A percentile compares a stretch with the other conserved stretches of the same genome.
phyloP scores from a whole-genome alignment of 2,888 invertebrate species.

The Eupithecia pulchellata region DNA sequence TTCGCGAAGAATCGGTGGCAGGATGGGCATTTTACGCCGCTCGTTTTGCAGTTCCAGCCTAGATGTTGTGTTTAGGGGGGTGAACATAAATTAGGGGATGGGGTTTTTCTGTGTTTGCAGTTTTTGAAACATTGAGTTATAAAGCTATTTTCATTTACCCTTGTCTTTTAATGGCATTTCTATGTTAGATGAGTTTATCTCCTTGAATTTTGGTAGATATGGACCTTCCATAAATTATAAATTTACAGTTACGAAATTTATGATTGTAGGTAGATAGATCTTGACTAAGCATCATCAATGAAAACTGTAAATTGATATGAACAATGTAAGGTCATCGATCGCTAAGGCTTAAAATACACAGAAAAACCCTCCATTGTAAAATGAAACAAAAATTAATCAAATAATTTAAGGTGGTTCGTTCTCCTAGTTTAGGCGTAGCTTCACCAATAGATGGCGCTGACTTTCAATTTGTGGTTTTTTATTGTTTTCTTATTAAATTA shows the following conservation, averaged over 20 bases:
- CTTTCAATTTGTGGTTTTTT: too few species aligned
- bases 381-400: too few species aligned
- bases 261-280: neutral
- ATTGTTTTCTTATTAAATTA: too few species aligned
- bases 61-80: conserved; percentile 13
- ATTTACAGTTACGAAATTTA: neutral
- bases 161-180: neutral
- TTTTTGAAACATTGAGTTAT: neutral
- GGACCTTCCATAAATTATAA: neutral
- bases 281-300: neutral
- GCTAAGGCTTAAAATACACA: neutral
- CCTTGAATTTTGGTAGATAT: neutral
- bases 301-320: neutral
- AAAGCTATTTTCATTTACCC: neutral
- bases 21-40: conserved; percentile 87
- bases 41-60: conserved; percentile 81
- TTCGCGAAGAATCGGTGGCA: conserved; percentile 88
- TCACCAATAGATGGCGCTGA: too few species aligned
- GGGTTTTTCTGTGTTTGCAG: neutral
- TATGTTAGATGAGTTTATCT: neutral
- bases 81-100: neutral
- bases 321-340: neutral
- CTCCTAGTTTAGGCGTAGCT: too few species aligned
- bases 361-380: conserved; percentile 4
- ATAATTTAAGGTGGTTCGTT: too few species aligned